Conservation (phyloP, 64 coral and sea anemone genomes). For the Astreopora myriophthalma region DNA sequence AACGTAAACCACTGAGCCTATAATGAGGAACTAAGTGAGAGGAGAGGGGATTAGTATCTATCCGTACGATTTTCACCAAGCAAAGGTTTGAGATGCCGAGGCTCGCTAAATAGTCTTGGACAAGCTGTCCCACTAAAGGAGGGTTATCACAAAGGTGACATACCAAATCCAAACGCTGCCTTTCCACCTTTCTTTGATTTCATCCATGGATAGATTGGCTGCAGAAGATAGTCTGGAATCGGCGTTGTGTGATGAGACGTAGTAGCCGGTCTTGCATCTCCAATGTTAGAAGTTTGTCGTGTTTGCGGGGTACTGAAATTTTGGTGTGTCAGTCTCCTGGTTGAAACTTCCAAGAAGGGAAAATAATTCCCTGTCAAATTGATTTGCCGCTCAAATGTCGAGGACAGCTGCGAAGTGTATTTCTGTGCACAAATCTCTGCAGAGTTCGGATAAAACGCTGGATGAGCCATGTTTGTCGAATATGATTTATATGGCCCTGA, state of each 20-base stretch:
- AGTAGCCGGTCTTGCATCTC: neutral
- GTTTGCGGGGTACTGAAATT: neutral
- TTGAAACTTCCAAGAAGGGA: conserved; percentile 32
- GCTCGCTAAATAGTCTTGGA: conserved; percentile 65
- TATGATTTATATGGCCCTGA: conserved; percentile 51
- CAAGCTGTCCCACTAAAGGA: conserved; percentile 41
- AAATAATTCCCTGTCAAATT: conserved; percentile 54
- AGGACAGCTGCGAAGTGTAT: conserved; percentile 44
- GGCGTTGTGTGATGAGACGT: conserved; percentile 16
- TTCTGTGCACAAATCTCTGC: conserved; percentile 34
- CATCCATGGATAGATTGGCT: conserved; percentile 97
- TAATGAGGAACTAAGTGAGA: neutral
- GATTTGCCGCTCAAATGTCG: conserved; percentile 33
- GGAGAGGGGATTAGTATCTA: conserved; percentile 7
- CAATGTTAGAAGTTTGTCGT: neutral
- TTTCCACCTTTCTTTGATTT: conserved; percentile 90
- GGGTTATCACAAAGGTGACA: conserved; percentile 26
- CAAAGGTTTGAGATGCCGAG: neutral
- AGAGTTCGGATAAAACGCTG: conserved; percentile 8
- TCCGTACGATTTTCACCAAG: neutral
- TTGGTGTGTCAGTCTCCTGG: conserved; percentile 1
- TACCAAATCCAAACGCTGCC: conserved; percentile 38
- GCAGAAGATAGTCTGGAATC: conserved; percentile 86
- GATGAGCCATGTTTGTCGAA: conserved; percentile 55
- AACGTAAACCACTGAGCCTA: neutral